Evolutionary conservation across 2,797 vertebrate species (phyloP), one percentile per base, ranked within the genome.

Genomic region (Sebastes elongatus): DNA sequence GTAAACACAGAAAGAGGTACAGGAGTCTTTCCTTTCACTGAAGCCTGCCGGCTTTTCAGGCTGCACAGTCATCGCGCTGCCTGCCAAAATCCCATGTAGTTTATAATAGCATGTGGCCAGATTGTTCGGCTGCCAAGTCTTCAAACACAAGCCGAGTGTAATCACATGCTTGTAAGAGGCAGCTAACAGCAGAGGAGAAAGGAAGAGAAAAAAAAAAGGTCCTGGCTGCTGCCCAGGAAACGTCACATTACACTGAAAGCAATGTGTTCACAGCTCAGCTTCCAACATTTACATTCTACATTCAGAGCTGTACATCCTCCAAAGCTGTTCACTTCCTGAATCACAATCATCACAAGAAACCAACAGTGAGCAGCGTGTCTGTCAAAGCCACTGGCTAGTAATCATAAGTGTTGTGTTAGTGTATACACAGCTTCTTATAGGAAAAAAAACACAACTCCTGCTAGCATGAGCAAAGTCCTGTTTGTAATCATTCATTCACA

Each of bases 41-140:
- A 33, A 65, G 61, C 72, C 76, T 42, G 64, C 57, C 71, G 62
- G 61, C 74, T 85, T 87, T 77, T 85, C 72, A 80, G 74, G 74
- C 73, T 76, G 32, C 85, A 60, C 35, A 27, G 46, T 85, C 62
- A 80, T 67, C 33, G 32, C 33, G 4, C 82, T 10, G 84, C 77
- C 85, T 92, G 89, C 91, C 91, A 94, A 89, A 91, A 84, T 74
- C 79, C 76, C 52, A 60, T 86, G 91, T 86, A 79, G 85, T 91
- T 90, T 92, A 84, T 77, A 89, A 85, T 89, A 88, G 83, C 84
- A 65, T 90, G 82, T 63, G 76, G 89, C 84, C 83, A 56, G 30
- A 78, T 84, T 92, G 89, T 89, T 81, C 73, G 77, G 83, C 87
- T 83, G 88, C 86, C 88, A 91, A 87, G 88, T 92, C 67, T 88